A percentile compares a stretch with the other conserved stretches of the same genome.
These are phyloP conservation scores for Diploptera punctata DNA, from an alignment of 2,888 invertebrate species.

Conservation along the genomic window DNA sequence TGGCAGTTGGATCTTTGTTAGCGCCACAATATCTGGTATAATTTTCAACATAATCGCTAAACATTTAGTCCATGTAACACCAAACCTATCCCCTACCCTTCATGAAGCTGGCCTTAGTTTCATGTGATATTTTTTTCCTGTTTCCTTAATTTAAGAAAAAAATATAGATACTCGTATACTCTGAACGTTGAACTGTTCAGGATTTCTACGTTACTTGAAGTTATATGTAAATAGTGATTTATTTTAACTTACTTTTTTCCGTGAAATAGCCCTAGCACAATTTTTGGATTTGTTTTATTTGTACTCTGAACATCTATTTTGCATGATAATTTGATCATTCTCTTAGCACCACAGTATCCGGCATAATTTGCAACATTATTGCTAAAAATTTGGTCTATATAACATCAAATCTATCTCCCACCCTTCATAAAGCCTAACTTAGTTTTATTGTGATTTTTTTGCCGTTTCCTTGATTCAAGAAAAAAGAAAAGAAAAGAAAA, in stretches of 20 bases:
- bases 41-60: not conserved
- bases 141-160: not conserved
- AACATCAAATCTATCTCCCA: not conserved
- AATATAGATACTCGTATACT: no score
- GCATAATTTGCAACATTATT: not conserved
- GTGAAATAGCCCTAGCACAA: no score
- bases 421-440: not conserved
- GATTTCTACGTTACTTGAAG: no score
- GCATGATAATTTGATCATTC: no score
- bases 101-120: not conserved
- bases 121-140: not conserved
- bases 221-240: no score
- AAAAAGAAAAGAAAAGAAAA: no score
- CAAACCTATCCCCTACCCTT: not conserved
- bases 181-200: no score
- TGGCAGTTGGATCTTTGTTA: no score
- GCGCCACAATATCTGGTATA: not conserved
- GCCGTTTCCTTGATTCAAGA: not conserved
- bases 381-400: not conserved
- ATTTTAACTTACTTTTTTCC: no score
- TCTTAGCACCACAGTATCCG: not conserved
- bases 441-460: not conserved
- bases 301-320: no score
- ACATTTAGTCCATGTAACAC: not conserved
- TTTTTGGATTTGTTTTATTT: no score